Percentiles rank a stretch among this genome's conserved stretches.
Conservation (phyloP, 2,113 vertebrate genomes). For the Pogonocichla stellata region DNA sequence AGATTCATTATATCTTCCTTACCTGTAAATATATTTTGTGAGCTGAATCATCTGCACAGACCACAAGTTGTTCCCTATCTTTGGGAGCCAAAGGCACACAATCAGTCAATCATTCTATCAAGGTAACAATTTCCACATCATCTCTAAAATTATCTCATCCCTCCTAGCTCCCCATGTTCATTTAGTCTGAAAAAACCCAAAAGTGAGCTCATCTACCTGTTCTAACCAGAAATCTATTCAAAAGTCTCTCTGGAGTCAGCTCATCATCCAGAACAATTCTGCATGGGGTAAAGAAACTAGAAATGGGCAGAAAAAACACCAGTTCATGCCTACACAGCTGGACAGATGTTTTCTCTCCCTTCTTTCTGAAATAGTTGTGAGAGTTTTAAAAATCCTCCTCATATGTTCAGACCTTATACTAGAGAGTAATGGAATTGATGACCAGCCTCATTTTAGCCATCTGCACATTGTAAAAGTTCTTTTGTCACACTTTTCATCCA, state of each 20-base stretch:
- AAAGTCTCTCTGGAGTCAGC: not conserved
- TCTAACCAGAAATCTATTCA: not conserved
- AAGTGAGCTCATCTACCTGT: not conserved
- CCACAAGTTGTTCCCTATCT: not conserved
- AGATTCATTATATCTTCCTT: not conserved
- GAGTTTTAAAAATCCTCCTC: not conserved
- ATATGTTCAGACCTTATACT: not conserved
- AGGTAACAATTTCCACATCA: not conserved
- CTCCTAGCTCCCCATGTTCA: not conserved
- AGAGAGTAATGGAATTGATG: not conserved
- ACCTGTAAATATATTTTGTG: not conserved
- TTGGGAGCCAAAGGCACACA: not conserved
- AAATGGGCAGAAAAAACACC: not conserved
- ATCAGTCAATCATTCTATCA: not conserved
- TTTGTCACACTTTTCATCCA: not conserved
- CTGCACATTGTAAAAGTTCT: not conserved
- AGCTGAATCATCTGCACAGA: not conserved
- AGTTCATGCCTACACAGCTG: rapidly evolving
- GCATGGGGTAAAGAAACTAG: not conserved
- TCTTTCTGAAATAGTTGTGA: not conserved
- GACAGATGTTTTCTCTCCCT: not conserved
- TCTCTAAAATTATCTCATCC: not conserved
- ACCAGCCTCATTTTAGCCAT: not conserved
- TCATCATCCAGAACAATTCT: not conserved
- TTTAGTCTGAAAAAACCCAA: not conserved